These are phyloP conservation scores for Girardinus metallicus DNA, from an alignment of 2,797 vertebrate genomes.

Conservation along the genomic window DNA sequence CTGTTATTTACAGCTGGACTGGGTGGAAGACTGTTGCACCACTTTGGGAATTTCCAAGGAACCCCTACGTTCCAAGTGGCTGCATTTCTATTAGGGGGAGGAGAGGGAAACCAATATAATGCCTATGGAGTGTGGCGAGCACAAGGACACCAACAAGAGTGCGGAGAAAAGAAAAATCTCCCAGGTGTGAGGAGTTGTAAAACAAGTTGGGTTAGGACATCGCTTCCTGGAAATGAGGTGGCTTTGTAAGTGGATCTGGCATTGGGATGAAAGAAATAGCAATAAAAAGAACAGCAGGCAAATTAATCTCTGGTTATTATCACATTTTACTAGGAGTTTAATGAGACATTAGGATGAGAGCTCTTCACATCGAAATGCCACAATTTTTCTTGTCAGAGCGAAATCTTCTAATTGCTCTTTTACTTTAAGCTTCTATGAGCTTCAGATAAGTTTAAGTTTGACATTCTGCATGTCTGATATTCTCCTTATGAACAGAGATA, in stretches of 20 bases:
- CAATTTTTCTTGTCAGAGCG: neutral
- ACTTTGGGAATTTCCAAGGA: slow-evolving; percentile 76
- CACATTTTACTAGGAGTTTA: neutral
- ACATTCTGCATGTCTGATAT: neutral
- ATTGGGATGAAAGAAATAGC: neutral
- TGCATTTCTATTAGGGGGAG: slow-evolving; percentile 71
- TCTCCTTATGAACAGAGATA: neutral
- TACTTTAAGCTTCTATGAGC: neutral
- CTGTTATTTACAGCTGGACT: slow-evolving; percentile 69
- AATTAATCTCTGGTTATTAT: slow-evolving; percentile 34
- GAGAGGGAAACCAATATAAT: slow-evolving; percentile 52
- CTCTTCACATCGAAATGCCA: neutral
- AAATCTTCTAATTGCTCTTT: neutral
- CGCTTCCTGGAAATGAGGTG: slow-evolving; percentile 20
- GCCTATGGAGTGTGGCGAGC: slow-evolving; percentile 46
- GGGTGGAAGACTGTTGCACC: slow-evolving; percentile 43
- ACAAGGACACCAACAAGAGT: slow-evolving; percentile 20
- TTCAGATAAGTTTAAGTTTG: neutral
- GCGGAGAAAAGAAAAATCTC: neutral
- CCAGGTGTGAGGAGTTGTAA: slow-evolving; percentile 28
- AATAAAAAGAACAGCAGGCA: slow-evolving; percentile 41
- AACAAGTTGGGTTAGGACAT: slow-evolving; percentile 52
- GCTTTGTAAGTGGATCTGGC: neutral
- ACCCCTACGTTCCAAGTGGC: slow-evolving; percentile 50
- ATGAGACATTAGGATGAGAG: neutral